Evolutionary conservation across 2,113 vertebrate genomes (phyloP).

Genomic region (Cyprinodon brontotheroides): DNA sequence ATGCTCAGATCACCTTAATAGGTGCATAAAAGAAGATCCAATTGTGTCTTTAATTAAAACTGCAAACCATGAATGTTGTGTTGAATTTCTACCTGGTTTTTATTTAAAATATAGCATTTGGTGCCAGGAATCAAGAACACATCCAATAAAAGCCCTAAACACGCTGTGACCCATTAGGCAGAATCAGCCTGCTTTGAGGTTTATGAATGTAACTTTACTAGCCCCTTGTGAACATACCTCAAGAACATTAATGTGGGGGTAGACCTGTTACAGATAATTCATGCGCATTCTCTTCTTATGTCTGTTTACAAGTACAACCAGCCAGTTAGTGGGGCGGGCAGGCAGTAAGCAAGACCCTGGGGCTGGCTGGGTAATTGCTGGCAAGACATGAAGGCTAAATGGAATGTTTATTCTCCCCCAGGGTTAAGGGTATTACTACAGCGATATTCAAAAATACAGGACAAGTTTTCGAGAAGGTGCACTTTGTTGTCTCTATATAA

Average conservation of each 20-base stretch:
- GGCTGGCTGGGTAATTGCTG: slow-evolving; percentile 79
- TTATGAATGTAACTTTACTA: slow-evolving; percentile 51
- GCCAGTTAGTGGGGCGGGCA: slow-evolving; percentile 28
- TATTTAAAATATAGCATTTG: slow-evolving; percentile 4
- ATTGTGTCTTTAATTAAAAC: not conserved
- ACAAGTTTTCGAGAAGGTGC: slow-evolving; percentile 63
- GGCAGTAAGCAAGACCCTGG: slow-evolving; percentile 59
- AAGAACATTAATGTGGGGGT: slow-evolving; percentile 38
- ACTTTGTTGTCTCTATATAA: slow-evolving; percentile 65
- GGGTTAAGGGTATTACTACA: slow-evolving; percentile 68
- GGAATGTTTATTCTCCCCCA: slow-evolving; percentile 78
- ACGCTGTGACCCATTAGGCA: slow-evolving; percentile 36
- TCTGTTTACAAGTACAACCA: slow-evolving; percentile 66
- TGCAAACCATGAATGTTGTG: not conserved
- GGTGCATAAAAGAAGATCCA: slow-evolving; percentile 3
- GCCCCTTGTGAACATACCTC: slow-evolving; percentile 32
- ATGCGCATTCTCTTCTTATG: slow-evolving; percentile 58
- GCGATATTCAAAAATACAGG: slow-evolving; percentile 58
- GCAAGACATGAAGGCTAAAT: slow-evolving; percentile 79
- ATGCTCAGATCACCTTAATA: slow-evolving; percentile 13
- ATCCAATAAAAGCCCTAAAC: slow-evolving; percentile 36
- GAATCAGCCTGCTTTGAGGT: slow-evolving; percentile 32
- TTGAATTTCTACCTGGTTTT: not conserved
- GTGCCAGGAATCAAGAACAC: slow-evolving; percentile 24
- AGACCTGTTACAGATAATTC: slow-evolving; percentile 55